Conservation (phyloP, 2,888 invertebrate species). For the Falcaria lacertinaria region DNA sequence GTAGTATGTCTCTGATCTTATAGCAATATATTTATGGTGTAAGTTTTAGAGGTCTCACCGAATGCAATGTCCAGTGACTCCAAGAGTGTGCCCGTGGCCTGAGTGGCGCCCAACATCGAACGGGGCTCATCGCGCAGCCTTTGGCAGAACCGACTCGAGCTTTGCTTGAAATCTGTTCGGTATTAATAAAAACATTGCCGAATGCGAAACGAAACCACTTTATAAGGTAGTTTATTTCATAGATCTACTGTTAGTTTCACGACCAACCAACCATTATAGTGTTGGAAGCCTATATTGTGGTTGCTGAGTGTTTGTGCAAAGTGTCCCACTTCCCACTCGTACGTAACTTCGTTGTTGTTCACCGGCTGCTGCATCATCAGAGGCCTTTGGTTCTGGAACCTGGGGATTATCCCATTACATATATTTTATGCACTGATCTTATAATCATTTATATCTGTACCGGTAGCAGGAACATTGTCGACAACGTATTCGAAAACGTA, state of each 20-base stretch:
- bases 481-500: no score
- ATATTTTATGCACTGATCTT: no score
- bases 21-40: no score
- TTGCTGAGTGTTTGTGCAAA: constrained; percentile 56
- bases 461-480: no score
- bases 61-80: constrained; percentile 50
- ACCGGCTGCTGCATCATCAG: constrained; percentile 39
- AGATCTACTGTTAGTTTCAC: no score
- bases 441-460: no score
- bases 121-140: constrained; percentile 50
- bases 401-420: constrained; percentile 13
- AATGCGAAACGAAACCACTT: no score
- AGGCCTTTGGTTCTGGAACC: constrained; percentile 59
- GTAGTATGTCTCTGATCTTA: no score
- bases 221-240: no score
- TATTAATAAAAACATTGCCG: no score
- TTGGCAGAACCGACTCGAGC: constrained; percentile 39
- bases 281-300: constrained; percentile 53
- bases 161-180: constrained; percentile 49
- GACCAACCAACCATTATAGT: constrained; percentile 40
- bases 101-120: constrained; percentile 44
- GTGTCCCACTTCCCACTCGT: constrained; percentile 49
- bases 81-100: constrained; percentile 47
- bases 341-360: constrained; percentile 41
- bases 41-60: constrained; percentile 44